These are phyloP conservation scores for Myrmecobius fasciatus DNA, from an alignment of 2,113 vertebrate species.

Conservation along the genomic window DNA sequence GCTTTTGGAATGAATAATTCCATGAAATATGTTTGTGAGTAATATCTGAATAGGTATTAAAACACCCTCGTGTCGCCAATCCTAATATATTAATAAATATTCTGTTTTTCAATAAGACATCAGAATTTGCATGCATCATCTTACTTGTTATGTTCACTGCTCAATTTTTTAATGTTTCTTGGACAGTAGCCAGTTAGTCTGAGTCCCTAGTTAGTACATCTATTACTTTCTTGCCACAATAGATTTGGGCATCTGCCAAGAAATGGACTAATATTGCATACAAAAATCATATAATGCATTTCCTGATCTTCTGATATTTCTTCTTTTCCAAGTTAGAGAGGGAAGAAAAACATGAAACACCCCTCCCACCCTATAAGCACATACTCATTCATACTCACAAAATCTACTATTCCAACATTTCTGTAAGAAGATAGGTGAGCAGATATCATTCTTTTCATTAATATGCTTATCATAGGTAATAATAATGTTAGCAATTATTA, in stretches of 20 bases:
- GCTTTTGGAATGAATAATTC: constrained; percentile 72
- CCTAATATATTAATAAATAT: constrained; percentile 86
- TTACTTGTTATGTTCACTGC: constrained; percentile 86
- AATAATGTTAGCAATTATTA: constrained; percentile 15
- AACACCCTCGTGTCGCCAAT: constrained; percentile 79
- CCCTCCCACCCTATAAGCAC: neutral
- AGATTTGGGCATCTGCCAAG: constrained; percentile 86
- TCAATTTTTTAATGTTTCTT: constrained; percentile 86
- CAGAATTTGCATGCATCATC: constrained; percentile 87
- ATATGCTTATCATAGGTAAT: neutral
- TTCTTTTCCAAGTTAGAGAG: constrained; percentile 51
- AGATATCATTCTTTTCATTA: neutral
- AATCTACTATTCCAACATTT: neutral
- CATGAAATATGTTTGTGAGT: constrained; percentile 71
- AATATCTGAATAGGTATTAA: constrained; percentile 80
- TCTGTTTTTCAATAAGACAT: constrained; percentile 86
- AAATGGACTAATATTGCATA: constrained; percentile 85
- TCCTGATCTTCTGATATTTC: constrained; percentile 78
- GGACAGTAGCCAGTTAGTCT: constrained; percentile 85
- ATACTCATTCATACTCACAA: neutral
- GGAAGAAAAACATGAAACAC: constrained; percentile 24
- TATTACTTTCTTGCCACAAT: constrained; percentile 88
- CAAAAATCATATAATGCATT: constrained; percentile 78
- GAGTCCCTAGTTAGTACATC: constrained; percentile 87
- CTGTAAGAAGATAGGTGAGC: neutral